Evolutionary conservation across 1,140 invertebrate genomes (phyloP), one percentile per base, ranked within the genome.

Genomic region (Diploscapter pachys): DNA sequence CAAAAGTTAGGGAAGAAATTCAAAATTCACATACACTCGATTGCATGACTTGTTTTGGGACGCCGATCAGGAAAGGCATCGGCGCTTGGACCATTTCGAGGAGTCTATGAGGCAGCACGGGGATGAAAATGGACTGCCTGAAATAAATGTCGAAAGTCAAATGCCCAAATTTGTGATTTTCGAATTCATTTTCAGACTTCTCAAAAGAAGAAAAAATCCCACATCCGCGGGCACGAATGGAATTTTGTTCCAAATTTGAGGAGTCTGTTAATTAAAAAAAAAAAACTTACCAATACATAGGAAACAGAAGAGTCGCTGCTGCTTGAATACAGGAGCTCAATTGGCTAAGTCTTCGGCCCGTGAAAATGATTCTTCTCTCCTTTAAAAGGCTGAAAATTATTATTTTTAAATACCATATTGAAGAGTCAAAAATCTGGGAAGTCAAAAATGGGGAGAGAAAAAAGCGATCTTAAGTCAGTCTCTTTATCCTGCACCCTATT

Each of bases 51-150:
- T 73, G 63, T 50, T 82, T 84, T 48, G 82, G 82, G n/a, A 84
- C 82, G 5, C 82, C 82, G 61, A 83, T 83, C 13, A 83, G 13
- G 71, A 81, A 83, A 3, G 82, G 82, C 82, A 83, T 83, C 48
- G 82, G 82, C 56, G 82, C 82, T 77, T 79, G 80, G 13, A 83
- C 52, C 78, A 82, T 82, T 57, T 83, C 81, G 3, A 73, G 64
- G 9, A 83, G 63, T 50, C 75, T 52, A 48, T 67, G 51, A 5
- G 82, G 82, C 11, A 83, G 81, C 53, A 83, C 79, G 51, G 82
- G 83, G 73, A 83, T 83, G 69, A 82, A 82, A 11, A 82, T 70
- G 62, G 80, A 80, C 66, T 82, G 81, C 81, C 81, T 82, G 51
- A 51, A 77, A 77, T 11, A 78, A 64, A 74, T 5, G 8, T 53